These are phyloP conservation scores for Anoplolepis gracilipes DNA, from an alignment of 1,140 invertebrate genomes.

Conservation along the genomic window DNA sequence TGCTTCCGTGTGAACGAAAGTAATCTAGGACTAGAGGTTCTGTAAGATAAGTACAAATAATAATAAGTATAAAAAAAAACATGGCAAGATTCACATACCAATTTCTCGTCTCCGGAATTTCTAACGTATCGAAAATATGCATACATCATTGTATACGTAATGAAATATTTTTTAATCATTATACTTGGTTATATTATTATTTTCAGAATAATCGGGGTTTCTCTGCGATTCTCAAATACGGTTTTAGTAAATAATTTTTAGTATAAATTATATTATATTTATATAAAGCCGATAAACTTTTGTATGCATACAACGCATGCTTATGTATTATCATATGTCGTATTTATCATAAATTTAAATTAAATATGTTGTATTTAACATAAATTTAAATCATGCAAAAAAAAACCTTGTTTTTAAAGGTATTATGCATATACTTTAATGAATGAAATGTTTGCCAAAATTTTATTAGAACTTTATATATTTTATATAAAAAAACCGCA, in stretches of 20 bases:
- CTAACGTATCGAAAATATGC: not conserved
- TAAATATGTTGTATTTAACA: not conserved
- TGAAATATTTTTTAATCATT: not conserved
- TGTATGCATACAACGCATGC: too few species aligned
- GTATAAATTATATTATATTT: too few species aligned
- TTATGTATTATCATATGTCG: too few species aligned
- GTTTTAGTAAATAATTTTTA: not conserved
- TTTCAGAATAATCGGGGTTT: not conserved
- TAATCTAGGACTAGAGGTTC: slow-evolving; percentile 78
- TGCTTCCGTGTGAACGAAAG: slow-evolving; percentile 67
- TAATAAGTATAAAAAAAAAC: slow-evolving; percentile 51
- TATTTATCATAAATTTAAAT: not conserved
- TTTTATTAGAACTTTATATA: not conserved
- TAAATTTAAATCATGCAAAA: not conserved
- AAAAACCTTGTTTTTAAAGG: not conserved
- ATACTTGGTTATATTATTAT: not conserved
- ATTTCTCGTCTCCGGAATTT: slow-evolving; percentile 37
- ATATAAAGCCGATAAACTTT: too few species aligned
- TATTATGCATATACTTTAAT: not conserved
- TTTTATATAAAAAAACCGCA: not conserved
- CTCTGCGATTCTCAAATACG: not conserved
- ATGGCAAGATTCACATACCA: slow-evolving; percentile 73
- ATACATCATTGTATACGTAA: not conserved
- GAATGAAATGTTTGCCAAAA: not conserved
- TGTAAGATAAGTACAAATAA: slow-evolving; percentile 63